Evolutionary conservation across 2,888 invertebrate species (phyloP), one percentile per base, ranked within the genome.

Genomic region (Chrysolina haemoptera): DNA sequence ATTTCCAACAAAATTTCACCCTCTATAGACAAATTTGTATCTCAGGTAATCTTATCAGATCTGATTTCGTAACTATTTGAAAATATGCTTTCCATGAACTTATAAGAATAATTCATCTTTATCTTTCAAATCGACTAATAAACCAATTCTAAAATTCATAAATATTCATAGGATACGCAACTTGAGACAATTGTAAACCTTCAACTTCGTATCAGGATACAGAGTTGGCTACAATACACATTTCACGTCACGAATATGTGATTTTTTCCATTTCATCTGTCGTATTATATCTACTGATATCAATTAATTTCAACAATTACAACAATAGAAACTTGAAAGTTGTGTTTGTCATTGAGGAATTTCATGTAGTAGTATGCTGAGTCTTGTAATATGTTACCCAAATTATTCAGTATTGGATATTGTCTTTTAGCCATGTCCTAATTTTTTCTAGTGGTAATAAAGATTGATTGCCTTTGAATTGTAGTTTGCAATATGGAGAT

Each of bases 301-400:
- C 74, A 78, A 79, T 79, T 78, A 78, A 78, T 72, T 67, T 55
- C 75, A 78, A 72, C 72, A 75, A 74, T 75, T 74, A 68, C 74
- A 70, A 78, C 76, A 78, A 79, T 74, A 74, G 79, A 76, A 77
- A 77, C 78, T 77, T 79, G 79, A 78, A 74, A 74, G 76, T 71
- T 76, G 73, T 75, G 78, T 69, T 71, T 69, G 69, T 75, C 73
- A 73, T 78, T 76, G 70, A 73, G 78, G 77, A 78, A 79, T 78
- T 74, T 76, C 73, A 62, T 73, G 69, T 70, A 75, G 76, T 77
- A 71, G 76, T 79, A 72, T 75, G 63, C 46, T 40, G 50, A 55
- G 62, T 67, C 67, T 46, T 27, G 43, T 63, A 43, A 63, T 63
- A 43, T 8, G 8, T 35, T 8, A 8, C 8, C 35, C 35, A 35